Base-by-base conservation (phyloP, 2,113 vertebrate species). In the Catharus minimus region DNA sequence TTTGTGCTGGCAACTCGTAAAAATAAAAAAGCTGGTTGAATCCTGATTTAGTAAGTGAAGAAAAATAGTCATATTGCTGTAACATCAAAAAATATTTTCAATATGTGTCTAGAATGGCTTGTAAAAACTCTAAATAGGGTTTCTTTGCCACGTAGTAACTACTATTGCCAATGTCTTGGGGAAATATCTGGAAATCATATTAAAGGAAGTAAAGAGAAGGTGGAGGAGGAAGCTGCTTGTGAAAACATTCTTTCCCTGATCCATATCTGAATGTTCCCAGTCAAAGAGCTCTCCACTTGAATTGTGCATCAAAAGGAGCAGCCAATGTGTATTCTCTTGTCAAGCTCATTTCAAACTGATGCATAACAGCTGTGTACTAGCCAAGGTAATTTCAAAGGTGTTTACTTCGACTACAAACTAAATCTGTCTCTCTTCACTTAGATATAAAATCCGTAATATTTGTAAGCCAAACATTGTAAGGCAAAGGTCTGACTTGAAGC, bases 321-420 rank as follows among this genome's bases (percentile, higher is more conserved):
- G 86, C 55, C 76, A 60, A 22, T 79, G 79, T 80, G 67, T 91
- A 93, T 89, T 81, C 78, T 86, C 82, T 82, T 89, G 68, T 94
- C 68, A 92, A 89, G 56, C 76, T 92, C 38, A 68, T 86, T 95
- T 89, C 87, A 83, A 84, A 64, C 62, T 72, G 79, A 94, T 87
- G 47, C 72, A 52, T 86, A 94, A 95, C 92, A 96, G 62, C 73
- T 2, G 2, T 74, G 69, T 91, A 58, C 52, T 86, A 91, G 57
- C 52, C 62, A 92, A 96, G 95, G 94, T 95, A 68, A 95, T 94
- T 95, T 93, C 79, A 73, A 96, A 96, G 78, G 81, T 95, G 94
- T 94, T 95, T 96, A 95, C 91, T 92, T 79, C 58, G 33, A 92
- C 90, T 95, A 73, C 93, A 95, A 89, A 92, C 88, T 86, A 88